Conservation (phyloP, 2,113 vertebrate genomes). For the Prinia subflava region DNA sequence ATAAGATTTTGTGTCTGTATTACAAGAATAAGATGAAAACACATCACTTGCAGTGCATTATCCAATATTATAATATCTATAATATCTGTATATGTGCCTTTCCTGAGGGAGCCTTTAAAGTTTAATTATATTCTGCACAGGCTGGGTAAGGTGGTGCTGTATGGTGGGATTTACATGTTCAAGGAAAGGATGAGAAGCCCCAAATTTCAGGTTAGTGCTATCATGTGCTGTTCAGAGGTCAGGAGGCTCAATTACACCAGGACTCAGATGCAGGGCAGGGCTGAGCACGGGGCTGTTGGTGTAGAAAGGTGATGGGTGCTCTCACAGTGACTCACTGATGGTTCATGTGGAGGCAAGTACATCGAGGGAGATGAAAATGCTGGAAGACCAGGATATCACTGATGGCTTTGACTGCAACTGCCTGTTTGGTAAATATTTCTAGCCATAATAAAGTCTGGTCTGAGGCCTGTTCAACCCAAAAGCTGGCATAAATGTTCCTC, state of each 20-base stretch:
- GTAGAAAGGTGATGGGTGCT: not conserved
- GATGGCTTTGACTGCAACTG: not conserved
- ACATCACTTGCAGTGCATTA: fast-evolving
- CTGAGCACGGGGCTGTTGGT: not conserved
- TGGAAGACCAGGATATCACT: not conserved
- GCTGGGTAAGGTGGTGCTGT: not conserved
- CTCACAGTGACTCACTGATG: not conserved
- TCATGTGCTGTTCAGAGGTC: not conserved
- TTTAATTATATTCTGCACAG: not conserved
- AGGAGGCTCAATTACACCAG: not conserved
- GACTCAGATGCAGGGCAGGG: not conserved
- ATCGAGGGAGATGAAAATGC: not conserved
- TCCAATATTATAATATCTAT: not conserved
- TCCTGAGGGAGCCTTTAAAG: not conserved
- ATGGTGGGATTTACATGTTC: not conserved
- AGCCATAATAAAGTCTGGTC: not conserved
- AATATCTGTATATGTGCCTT: not conserved
- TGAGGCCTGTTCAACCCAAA: not conserved
- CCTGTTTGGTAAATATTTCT: not conserved
- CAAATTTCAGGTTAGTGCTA: not conserved
- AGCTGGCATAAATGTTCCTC: not conserved
- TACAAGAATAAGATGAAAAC: not conserved
- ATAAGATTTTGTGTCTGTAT: not conserved
- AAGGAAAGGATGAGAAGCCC: not conserved
- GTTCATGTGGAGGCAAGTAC: not conserved